A percentile compares a stretch with the other conserved stretches of the same genome.
These are phyloP conservation scores for Bombus sibiricus DNA, from an alignment of 1,140 invertebrate species.

Conservation along the genomic window DNA sequence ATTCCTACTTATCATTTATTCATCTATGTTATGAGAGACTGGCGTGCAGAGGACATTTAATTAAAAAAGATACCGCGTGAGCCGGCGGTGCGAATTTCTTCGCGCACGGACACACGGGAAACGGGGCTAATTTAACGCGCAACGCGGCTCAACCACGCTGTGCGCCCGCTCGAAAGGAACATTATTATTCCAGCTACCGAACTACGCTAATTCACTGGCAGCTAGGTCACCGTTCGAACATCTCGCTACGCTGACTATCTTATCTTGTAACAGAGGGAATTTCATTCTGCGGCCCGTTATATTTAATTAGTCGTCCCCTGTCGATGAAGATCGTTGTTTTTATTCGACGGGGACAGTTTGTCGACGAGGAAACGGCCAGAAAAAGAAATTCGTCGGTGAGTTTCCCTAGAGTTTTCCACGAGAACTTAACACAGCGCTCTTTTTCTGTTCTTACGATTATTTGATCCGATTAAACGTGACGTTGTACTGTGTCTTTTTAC, in stretches of 20 bases:
- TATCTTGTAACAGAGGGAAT: background rate
- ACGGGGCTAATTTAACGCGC: slow-evolving; percentile 32
- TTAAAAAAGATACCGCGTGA: slow-evolving; percentile 57
- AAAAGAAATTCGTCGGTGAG: background rate
- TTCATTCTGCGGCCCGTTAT: background rate
- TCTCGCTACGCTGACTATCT: background rate
- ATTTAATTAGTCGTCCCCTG: slow-evolving; percentile 9
- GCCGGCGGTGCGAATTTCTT: slow-evolving; percentile 41
- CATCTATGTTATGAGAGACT: slow-evolving; percentile 32
- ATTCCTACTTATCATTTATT: slow-evolving; percentile 66
- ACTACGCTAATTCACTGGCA: slow-evolving; percentile 38
- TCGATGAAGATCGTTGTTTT: background rate
- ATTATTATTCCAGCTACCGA: slow-evolving; percentile 45
- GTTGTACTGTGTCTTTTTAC: too few species aligned
- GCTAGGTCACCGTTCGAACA: background rate
- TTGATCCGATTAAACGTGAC: too few species aligned
- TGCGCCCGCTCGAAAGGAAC: slow-evolving; percentile 17
- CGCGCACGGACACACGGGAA: background rate
- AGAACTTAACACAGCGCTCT: background rate
- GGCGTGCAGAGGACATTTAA: slow-evolving; percentile 39
- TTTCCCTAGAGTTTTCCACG: background rate
- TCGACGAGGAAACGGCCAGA: background rate
- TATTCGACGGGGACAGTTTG: background rate
- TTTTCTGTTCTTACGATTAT: background rate
- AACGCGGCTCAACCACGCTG: background rate